Evolutionary conservation across 2,888 invertebrate species (phyloP).

Genomic region (Achlya flavicornis): DNA sequence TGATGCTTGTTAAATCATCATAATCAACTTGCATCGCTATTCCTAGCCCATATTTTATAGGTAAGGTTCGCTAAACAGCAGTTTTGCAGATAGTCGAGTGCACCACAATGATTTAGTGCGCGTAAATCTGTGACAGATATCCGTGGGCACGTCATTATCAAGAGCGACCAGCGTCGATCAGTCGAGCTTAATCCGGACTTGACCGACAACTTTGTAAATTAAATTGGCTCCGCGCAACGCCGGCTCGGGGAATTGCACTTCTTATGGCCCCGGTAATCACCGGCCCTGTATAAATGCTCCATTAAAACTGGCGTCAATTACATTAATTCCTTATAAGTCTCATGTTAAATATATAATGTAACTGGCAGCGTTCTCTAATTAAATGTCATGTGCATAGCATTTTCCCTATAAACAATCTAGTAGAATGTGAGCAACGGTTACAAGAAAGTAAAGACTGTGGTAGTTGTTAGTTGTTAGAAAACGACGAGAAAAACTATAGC

Average conservation of each 20-base stretch:
- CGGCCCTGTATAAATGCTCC: constrained; percentile 69
- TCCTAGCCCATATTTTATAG: not conserved
- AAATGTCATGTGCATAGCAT: constrained; percentile 68
- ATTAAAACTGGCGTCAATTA: constrained; percentile 80
- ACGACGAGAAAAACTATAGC: constrained; percentile 43
- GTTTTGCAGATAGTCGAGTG: not conserved
- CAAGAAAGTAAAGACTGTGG: constrained; percentile 43
- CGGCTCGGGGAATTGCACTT: constrained; percentile 69
- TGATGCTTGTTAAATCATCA: not conserved
- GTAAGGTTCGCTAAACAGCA: not conserved
- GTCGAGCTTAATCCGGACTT: constrained; percentile 66
- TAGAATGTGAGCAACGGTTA: constrained; percentile 60
- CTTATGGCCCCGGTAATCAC: constrained; percentile 72
- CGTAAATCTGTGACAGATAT: constrained; percentile 58
- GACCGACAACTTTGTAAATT: constrained; percentile 79
- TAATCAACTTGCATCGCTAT: not conserved
- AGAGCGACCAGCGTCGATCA: constrained; percentile 45
- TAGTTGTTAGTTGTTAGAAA: constrained; percentile 49
- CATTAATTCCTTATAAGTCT: constrained; percentile 73
- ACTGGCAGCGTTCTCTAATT: constrained; percentile 64
- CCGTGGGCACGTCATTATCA: constrained; percentile 62
- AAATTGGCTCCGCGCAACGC: constrained; percentile 71
- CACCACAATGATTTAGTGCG: constrained; percentile 9
- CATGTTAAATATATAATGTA: constrained; percentile 65
- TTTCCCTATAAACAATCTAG: constrained; percentile 63